These are phyloP conservation scores for Diachasma alloeum DNA, from an alignment of 1,140 invertebrate species.

Conservation along the genomic window DNA sequence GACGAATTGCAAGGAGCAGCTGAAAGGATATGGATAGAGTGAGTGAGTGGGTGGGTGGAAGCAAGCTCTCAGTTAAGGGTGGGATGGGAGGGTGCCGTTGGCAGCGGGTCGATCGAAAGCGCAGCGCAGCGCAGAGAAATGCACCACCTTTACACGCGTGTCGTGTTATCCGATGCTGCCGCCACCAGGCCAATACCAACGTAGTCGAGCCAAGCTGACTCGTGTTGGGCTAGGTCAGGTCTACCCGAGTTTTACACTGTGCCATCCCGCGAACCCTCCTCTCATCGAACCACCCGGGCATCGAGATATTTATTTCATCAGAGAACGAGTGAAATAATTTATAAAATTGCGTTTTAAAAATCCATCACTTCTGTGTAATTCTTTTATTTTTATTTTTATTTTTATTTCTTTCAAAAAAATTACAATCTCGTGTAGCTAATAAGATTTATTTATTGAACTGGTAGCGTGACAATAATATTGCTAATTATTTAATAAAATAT, in stretches of 20 bases:
- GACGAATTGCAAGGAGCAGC: too few species aligned
- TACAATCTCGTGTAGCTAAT: too few species aligned
- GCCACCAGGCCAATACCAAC: slow-evolving; percentile 44
- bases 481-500: too few species aligned
- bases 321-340: too few species aligned
- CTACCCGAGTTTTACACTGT: slow-evolving; percentile 56
- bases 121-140: slow-evolving; percentile 60
- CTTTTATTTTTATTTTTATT: too few species aligned
- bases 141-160: slow-evolving; percentile 49
- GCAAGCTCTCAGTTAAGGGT: not conserved
- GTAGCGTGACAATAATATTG: too few species aligned
- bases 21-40: not conserved
- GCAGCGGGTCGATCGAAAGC: slow-evolving; percentile 64
- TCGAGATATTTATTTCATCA: too few species aligned
- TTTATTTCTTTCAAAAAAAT: too few species aligned
- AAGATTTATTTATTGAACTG: too few species aligned
- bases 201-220: slow-evolving; percentile 54
- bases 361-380: too few species aligned
- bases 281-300: slow-evolving; percentile 28
- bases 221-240: slow-evolving; percentile 66
- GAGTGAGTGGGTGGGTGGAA: not conserved
- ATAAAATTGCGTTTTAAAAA: too few species aligned
- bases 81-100: slow-evolving; percentile 34
- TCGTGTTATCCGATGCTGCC: slow-evolving; percentile 36
- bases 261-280: slow-evolving; percentile 49